Base-by-base conservation (phyloP, 2,797 vertebrate genomes). In the Pantherophis vulpinus region DNA sequence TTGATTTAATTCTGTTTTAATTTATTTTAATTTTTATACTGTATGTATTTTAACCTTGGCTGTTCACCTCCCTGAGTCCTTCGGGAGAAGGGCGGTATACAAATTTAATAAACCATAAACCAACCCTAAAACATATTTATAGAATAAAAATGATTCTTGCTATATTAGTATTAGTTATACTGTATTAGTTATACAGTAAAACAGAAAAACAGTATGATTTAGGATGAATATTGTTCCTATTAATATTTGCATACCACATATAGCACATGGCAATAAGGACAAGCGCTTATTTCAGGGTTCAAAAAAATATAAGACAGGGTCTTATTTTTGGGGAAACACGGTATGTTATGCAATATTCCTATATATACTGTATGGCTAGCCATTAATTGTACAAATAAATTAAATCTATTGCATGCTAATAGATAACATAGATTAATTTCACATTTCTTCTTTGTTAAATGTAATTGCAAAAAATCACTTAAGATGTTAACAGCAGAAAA, bases 161-260 rank as follows among this genome's bases (percentile, higher is more conserved):
- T 87, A 18, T 0, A 37, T 63, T 70, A 60, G 42, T 14, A 60
- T 92, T 95, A 90, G 83, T 95, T 93, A 74, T 87, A 20, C 87
- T 27, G 54, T 37, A 74, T 63, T 95, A 86, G 94, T 92, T 37
- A 54, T 37, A 94, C 91, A 92, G 56, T 86, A 94, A 94, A 96
- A 87, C 91, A 88, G 20, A 56, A 93, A 87, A 25, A 87, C 14
- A 94, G 91, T 91, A 87, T 63, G 70, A 91, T 94, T 95, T 14
- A 25, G 60, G 18, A 42, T 88, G 89, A 94, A 83, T 0, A 0
- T 90, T 91, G 51, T 47, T 94, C 86, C 88, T 94, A 90, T 87
- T 94, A 94, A 91, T 95, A 96, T 93, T 96, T 97, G 92, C 89
- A 90, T 92, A 88, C 42, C 92, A 89, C 47, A 51, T 51, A 51